Percentiles rank a stretch among this genome's conserved stretches.
Evolutionary conservation across 2,797 vertebrate species (phyloP).

Genomic region (Hyperoplus immaculatus): DNA sequence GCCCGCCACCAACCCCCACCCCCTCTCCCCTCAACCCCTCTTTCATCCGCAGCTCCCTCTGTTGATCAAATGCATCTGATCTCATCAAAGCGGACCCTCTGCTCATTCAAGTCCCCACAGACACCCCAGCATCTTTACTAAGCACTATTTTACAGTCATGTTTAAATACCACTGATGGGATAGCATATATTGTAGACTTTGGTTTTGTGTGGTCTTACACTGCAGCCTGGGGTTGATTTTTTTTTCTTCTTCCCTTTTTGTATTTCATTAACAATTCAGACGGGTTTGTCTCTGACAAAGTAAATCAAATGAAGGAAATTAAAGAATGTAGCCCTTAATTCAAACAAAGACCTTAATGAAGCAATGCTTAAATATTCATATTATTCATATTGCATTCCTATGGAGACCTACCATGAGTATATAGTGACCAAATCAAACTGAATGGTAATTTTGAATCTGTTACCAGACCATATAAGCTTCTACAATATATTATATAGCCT

Average conservation of each 20-base stretch:
- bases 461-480: conserved; percentile 16
- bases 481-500: conserved; percentile 36
- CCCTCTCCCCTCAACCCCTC: conserved; percentile 43
- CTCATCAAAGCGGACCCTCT: conserved; percentile 84
- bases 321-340: conserved; percentile 49
- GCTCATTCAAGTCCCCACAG: conserved; percentile 82
- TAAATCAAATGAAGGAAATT: conserved; percentile 50
- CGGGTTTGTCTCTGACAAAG: conserved; percentile 60
- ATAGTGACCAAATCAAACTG: conserved; percentile 29
- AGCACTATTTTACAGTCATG: conserved; percentile 81
- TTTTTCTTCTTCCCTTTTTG: conserved; percentile 7
- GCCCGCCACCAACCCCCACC: neutral
- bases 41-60: conserved; percentile 82
- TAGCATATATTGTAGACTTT: conserved; percentile 77
- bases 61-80: conserved; percentile 84
- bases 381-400: conserved; percentile 44
- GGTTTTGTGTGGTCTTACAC: conserved; percentile 79
- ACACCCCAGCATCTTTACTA: conserved; percentile 78
- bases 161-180: conserved; percentile 78
- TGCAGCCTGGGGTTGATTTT: conserved; percentile 65
- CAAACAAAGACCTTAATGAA: conserved; percentile 38
- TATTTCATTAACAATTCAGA: conserved; percentile 58
- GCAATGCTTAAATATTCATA: conserved; percentile 46
- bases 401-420: conserved; percentile 19
- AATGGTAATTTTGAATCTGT: conserved; percentile 13